phyloP scores from a whole-genome alignment of 2,888 invertebrate genomes.

The Romanomermis culicivorax region DNA sequence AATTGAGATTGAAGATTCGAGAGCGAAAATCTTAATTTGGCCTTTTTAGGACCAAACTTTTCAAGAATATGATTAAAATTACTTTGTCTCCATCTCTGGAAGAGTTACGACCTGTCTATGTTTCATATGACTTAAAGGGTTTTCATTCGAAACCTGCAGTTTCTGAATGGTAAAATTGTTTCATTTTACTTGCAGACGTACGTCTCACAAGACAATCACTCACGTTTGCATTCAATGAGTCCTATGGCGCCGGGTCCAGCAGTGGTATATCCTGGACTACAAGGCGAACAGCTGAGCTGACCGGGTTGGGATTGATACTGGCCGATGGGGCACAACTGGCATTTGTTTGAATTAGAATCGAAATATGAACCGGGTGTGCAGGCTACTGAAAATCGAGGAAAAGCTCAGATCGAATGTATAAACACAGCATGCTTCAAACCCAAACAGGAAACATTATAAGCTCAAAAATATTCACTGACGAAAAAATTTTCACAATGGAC shows the following conservation, averaged over 20 bases:
- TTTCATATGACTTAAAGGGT: no score
- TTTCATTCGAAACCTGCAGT: no score
- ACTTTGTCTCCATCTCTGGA: no score
- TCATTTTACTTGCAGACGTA: no score
- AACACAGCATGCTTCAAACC: background rate
- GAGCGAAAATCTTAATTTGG: background rate
- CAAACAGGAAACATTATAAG: background rate
- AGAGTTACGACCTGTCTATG: no score
- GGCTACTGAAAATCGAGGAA: constrained; percentile 17
- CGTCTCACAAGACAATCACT: no score
- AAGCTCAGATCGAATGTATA: background rate
- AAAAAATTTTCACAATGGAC: background rate
- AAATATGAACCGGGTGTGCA: constrained; percentile 31
- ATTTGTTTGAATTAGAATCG: constrained; percentile 19
- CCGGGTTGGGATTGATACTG: constrained; percentile 25
- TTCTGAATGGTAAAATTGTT: no score
- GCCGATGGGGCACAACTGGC: constrained; percentile 29
- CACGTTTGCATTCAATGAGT: constrained; percentile 30
- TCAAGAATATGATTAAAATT: no score
- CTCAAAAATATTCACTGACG: background rate
- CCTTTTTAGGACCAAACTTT: no score
- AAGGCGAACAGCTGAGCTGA: constrained; percentile 44
- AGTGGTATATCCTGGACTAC: constrained; percentile 75
- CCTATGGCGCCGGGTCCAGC: constrained; percentile 57
- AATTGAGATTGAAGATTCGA: background rate